phyloP scores from a whole-genome alignment of 2,888 invertebrate genomes.

The Cephus pygmeus region DNA sequence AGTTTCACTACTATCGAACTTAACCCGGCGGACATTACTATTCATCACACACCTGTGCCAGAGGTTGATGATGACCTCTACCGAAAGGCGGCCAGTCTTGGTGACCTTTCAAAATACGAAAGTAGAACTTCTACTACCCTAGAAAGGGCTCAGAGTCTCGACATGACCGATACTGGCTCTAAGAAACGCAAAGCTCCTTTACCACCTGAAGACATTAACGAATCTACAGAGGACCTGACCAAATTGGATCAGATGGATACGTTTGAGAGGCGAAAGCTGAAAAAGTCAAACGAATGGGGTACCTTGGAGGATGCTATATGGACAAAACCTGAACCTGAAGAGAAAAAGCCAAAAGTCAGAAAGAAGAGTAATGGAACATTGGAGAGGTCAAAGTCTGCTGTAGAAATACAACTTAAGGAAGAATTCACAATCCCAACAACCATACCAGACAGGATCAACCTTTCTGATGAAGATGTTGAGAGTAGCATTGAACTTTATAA shows the following conservation, averaged over 20 bases:
- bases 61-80: slow-evolving; percentile 69
- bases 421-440: slow-evolving; percentile 16
- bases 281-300: slow-evolving; percentile 82
- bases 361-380: slow-evolving; percentile 67
- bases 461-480: slow-evolving; percentile 34
- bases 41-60: slow-evolving; percentile 74
- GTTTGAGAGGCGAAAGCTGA: slow-evolving; percentile 76
- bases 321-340: slow-evolving; percentile 62
- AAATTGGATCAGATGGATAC: slow-evolving; percentile 74
- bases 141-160: slow-evolving; percentile 84
- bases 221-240: slow-evolving; percentile 60
- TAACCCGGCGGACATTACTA: slow-evolving; percentile 80
- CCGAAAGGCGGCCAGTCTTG: slow-evolving; percentile 82
- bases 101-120: slow-evolving; percentile 80
- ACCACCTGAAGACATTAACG: slow-evolving; percentile 61
- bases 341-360: slow-evolving; percentile 32
- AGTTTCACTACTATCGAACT: slow-evolving; percentile 76
- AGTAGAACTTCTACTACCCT: slow-evolving; percentile 71
- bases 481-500: slow-evolving; percentile 54
- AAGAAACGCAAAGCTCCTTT: slow-evolving; percentile 78
- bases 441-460: slow-evolving; percentile 17
- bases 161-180: slow-evolving; percentile 73
- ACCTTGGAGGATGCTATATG: slow-evolving; percentile 82
- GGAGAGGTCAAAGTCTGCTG: slow-evolving; percentile 74
- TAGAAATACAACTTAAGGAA: slow-evolving; percentile 70